Evolutionary conservation across 2,113 vertebrate genomes (phyloP).

Genomic region (Micromys minutus): DNA sequence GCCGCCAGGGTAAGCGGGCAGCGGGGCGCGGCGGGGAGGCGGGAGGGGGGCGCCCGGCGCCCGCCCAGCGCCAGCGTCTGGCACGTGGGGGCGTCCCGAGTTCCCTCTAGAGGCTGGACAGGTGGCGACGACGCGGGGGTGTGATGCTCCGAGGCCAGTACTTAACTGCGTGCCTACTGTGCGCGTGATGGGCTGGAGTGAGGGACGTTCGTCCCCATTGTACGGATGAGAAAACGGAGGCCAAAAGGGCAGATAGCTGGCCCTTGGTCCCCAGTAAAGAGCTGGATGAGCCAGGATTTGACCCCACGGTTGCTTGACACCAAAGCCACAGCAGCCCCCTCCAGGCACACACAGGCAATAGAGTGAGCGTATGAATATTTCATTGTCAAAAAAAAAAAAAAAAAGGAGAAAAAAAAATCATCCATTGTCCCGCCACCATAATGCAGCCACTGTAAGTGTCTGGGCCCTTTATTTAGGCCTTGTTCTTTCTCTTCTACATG

Average conservation of each 20-base stretch:
- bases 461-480: conserved; percentile 58
- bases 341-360: conserved; percentile 8
- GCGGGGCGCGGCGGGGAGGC: conserved; percentile 55
- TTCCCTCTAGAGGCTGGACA: conserved; percentile 74
- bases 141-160: conserved; percentile 65
- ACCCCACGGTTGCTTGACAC: neutral
- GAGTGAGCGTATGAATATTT: conserved; percentile 70
- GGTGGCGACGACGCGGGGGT: conserved; percentile 72
- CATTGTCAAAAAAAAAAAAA: conserved; percentile 68
- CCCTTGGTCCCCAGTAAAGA: neutral
- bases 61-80: conserved; percentile 57
- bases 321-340: neutral
- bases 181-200: neutral
- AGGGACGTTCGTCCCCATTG: conserved; percentile 72
- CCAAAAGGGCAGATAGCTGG: conserved; percentile 31
- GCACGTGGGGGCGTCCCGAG: conserved; percentile 78
- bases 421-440: conserved; percentile 76
- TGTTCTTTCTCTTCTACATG: neutral
- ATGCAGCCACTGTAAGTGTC: conserved; percentile 52
- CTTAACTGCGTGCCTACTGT: conserved; percentile 67
- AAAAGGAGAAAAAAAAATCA: conserved; percentile 35
- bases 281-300: conserved; percentile 25
- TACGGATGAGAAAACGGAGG: conserved; percentile 79
- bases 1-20: conserved; percentile 77
- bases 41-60: conserved; percentile 53